Evolutionary conservation across 2,113 vertebrate species (phyloP), one percentile per base, ranked within the genome.

Genomic region (Neotoma lepida): DNA sequence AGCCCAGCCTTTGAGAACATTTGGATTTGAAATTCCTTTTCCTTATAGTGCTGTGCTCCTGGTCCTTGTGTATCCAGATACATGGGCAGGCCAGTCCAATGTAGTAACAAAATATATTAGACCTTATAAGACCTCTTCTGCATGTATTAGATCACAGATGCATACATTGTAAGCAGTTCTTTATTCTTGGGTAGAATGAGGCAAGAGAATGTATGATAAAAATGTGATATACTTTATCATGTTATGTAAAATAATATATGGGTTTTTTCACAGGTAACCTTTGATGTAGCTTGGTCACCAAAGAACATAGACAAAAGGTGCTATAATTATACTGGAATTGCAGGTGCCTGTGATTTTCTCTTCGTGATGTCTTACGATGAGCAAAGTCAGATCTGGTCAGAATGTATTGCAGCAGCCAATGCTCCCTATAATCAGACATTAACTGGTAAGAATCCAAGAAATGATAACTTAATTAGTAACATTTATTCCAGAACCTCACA

Each of bases 321-420:
- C 97, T 99, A 99, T 96, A 99, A 99, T 97, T 99, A 99, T 78
- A 97, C 98, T 44, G 98, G 97, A 82, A 99, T 99, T 94, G 99
- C 99, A 35, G 97, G 99, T 54, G 98, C 98, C 90, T 99, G 99
- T 89, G 99, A 99, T 98, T 98, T 99, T 97, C 94, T 99, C 68
- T 99, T 99, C 97, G 99, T 99, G 89, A 99, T 99, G 99, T 99
- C 99, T 6, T 99, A 99, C 2, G 99, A 99, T 74, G 99, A 99
- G 95, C 99, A 99, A 98, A 99, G 99, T 97, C 99, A 99, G 97
- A 98, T 99, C 94, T 98, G 98, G 98, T 99, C 98, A 56, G 98
- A 99, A 81, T 99, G 99, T 95, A 96, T 98, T 95, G 99, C 99
- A 46, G 99, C 98, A 98, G 99, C 99, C 78, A 99, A 99, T 91